These are phyloP conservation scores for Columbina picui DNA, from an alignment of 2,113 vertebrate species.

Conservation along the genomic window DNA sequence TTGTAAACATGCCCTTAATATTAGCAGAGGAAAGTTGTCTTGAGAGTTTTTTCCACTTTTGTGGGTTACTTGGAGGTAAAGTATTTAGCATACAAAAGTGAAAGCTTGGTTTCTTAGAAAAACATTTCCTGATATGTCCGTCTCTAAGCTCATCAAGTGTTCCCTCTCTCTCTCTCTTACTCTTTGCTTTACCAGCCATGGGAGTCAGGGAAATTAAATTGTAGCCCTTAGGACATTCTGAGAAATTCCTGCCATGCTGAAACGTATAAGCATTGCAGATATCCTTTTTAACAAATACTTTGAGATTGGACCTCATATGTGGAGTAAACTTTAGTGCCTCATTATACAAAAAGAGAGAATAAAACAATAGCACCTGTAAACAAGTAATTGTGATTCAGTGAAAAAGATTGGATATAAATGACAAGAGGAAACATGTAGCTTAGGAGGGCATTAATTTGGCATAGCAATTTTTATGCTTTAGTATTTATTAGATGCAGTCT, in stretches of 20 bases:
- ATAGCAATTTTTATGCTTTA: background rate
- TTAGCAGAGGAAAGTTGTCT: background rate
- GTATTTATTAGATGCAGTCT: background rate
- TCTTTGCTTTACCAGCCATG: background rate
- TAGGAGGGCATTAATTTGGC: background rate
- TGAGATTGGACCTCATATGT: background rate
- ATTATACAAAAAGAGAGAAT: background rate
- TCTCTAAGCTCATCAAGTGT: background rate
- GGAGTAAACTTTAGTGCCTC: background rate
- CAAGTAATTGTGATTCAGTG: background rate
- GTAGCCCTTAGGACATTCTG: fast-evolving
- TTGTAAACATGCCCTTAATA: background rate
- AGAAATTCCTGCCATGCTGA: background rate
- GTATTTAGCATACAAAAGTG: background rate
- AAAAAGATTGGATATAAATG: background rate
- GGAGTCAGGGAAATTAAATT: background rate
- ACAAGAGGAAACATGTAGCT: background rate
- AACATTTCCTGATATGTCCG: fast-evolving
- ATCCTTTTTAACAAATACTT: background rate
- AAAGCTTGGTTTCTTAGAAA: background rate
- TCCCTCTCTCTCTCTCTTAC: background rate
- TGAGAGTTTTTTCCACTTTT: background rate
- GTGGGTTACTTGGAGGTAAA: background rate
- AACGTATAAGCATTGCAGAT: background rate
- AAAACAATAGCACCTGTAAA: background rate